A percentile compares a stretch with the other conserved stretches of the same genome.
phyloP scores from a whole-genome alignment of 2,888 invertebrate genomes.

The Sesamia inferens region DNA sequence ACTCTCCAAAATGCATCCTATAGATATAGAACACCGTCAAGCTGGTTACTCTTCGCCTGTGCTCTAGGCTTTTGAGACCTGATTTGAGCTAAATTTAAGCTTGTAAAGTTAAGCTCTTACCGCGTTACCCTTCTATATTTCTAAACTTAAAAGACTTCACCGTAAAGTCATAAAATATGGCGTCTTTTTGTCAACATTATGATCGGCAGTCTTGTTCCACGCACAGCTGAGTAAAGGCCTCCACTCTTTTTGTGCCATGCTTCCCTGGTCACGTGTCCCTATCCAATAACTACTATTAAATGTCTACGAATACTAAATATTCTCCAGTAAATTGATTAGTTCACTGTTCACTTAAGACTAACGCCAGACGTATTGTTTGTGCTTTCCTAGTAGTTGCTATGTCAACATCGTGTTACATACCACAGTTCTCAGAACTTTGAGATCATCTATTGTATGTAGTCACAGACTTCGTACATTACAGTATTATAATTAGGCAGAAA shows the following conservation, averaged over 20 bases:
- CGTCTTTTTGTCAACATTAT: background rate
- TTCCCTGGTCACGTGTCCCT: no score
- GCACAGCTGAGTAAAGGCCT: background rate
- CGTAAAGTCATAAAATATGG: no score
- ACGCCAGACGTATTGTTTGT: slow-evolving; percentile 3
- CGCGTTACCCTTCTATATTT: no score
- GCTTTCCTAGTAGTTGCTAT: slow-evolving; percentile 30
- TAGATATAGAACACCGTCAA: no score
- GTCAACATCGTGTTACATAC: slow-evolving; percentile 30
- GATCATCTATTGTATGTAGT: slow-evolving; percentile 11
- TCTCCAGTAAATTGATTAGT: background rate
- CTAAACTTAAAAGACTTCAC: background rate
- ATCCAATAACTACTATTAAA: no score
- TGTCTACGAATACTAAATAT: background rate
- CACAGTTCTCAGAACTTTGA: slow-evolving; percentile 13
- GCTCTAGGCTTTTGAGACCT: no score
- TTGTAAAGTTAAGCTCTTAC: no score
- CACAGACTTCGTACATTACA: slow-evolving; percentile 2
- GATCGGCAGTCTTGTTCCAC: no score
- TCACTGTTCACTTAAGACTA: background rate
- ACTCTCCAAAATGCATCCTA: no score
- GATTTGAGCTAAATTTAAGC: no score
- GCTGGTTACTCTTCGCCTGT: no score
- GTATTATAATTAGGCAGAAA: background rate
- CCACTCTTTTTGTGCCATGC: background rate